These are phyloP conservation scores for Gymnoscopelus braueri DNA, from an alignment of 2,797 vertebrate genomes.

Conservation along the genomic window DNA sequence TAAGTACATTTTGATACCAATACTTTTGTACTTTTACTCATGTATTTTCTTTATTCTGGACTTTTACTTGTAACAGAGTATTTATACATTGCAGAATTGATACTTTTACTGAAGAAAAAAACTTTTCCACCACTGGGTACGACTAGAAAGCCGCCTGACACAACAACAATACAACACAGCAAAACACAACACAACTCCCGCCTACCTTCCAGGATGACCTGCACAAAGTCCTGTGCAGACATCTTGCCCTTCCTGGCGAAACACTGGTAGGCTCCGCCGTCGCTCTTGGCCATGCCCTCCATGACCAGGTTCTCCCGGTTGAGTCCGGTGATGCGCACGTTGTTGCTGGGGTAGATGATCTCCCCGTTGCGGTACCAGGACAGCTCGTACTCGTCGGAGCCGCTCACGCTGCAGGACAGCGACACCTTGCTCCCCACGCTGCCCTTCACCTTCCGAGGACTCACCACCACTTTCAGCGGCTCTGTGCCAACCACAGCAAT, in stretches of 20 bases:
- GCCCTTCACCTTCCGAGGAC: conserved; percentile 95
- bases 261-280: conserved; percentile 97
- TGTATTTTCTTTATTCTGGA: no score
- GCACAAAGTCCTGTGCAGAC: conserved; percentile 97
- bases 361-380: conserved; percentile 98
- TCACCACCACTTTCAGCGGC: conserved; percentile 93
- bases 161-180: no score
- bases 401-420: conserved; percentile 93
- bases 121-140: no score
- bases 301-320: conserved; percentile 95
- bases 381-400: conserved; percentile 93
- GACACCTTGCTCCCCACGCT: conserved; percentile 98
- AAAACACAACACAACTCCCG: neutral
- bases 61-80: no score
- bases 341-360: conserved; percentile 92
- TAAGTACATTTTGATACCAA: no score
- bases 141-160: no score
- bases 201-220: conserved; percentile 96
- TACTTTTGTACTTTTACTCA: no score
- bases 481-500: conserved; percentile 75
- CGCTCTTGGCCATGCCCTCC: conserved; percentile 98
- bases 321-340: conserved; percentile 90
- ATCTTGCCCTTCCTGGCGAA: conserved; percentile 94
- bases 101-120: no score
- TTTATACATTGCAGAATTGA: no score